Evolutionary conservation across 1,140 invertebrate genomes (phyloP).

Genomic region (Dendrolimus kikuchii): DNA sequence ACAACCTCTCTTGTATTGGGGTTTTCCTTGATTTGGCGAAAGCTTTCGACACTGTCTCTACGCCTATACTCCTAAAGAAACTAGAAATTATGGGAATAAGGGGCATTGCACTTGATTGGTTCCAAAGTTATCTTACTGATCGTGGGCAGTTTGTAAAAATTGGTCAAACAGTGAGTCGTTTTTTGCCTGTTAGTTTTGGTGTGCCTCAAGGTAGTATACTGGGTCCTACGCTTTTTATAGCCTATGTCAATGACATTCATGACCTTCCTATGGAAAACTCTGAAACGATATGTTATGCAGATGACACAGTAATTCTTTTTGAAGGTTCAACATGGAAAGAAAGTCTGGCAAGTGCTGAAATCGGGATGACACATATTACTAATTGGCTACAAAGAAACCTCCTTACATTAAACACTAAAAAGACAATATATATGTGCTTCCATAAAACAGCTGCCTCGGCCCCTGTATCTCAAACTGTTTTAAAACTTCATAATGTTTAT

Average conservation of each 20-base stretch:
- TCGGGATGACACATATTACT: not conserved
- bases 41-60: conserved; percentile 6
- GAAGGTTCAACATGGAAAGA: not conserved
- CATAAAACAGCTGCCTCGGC: conserved; percentile 1
- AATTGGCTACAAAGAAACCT: conserved; percentile 1
- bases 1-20: conserved; percentile 6
- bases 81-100: conserved; percentile 5
- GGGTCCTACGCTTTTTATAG: not conserved
- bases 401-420: conserved; percentile 1
- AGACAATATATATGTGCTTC: not conserved
- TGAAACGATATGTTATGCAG: conserved; percentile 2
- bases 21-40: conserved; percentile 5
- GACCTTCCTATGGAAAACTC: not conserved
- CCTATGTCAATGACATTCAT: conserved; percentile 5
- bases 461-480: no score
- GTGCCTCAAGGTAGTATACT: conserved; percentile 4
- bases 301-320: conserved; percentile 5
- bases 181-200: not conserved
- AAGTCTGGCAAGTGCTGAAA: not conserved
- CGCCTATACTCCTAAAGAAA: conserved; percentile 6
- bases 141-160: not conserved
- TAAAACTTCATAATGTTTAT: no score
- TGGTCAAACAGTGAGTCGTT: not conserved
- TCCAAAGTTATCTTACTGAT: conserved; percentile 2
- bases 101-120: not conserved